A percentile compares a stretch with the other conserved stretches of the same genome.
Evolutionary conservation across 2,113 vertebrate genomes (phyloP).

Genomic region (Ranitomeya imitator): DNA sequence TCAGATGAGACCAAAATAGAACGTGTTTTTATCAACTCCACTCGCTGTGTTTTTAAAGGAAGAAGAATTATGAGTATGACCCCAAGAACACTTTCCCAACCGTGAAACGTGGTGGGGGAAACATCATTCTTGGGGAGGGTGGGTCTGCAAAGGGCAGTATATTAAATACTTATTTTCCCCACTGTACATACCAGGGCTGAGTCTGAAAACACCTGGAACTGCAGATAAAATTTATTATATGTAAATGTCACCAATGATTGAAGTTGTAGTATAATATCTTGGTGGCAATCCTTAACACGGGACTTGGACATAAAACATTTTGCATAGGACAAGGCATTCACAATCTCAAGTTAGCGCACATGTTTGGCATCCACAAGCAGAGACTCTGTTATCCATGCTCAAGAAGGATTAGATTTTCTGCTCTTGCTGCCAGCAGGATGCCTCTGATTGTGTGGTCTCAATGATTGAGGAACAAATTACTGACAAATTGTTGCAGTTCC

Average conservation of each 20-base stretch:
- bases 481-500: neutral
- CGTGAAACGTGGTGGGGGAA: too few relatives aligned
- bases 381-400: neutral
- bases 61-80: too few relatives aligned
- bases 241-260: neutral
- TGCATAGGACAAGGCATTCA: neutral
- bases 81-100: too few relatives aligned
- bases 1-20: too few relatives aligned
- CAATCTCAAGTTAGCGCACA: neutral
- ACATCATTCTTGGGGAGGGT: too few relatives aligned
- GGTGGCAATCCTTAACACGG: neutral
- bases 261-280: neutral
- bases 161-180: too few relatives aligned
- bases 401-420: neutral
- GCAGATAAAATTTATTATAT: neutral
- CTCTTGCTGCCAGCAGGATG: neutral
- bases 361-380: neutral
- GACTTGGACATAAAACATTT: neutral
- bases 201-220: neutral
- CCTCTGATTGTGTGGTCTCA: neutral
- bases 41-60: too few relatives aligned
- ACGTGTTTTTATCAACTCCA: too few relatives aligned
- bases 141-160: too few relatives aligned
- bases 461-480: conserved; percentile 10
- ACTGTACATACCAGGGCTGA: too few relatives aligned